These are phyloP conservation scores for Oreortyx pictus DNA, from an alignment of 2,797 vertebrate genomes.

Conservation along the genomic window DNA sequence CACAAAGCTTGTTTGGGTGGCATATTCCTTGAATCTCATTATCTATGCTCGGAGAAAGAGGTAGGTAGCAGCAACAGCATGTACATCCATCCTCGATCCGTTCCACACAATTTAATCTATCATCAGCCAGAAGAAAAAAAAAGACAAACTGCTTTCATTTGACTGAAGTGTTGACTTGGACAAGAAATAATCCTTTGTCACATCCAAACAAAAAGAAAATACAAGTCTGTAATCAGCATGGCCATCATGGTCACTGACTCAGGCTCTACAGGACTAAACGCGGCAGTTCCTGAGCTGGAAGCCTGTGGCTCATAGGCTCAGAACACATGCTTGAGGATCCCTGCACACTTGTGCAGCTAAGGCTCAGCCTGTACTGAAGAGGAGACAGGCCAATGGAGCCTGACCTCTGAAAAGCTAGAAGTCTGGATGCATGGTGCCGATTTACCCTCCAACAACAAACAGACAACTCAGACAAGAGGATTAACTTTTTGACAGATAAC, in stretches of 20 bases:
- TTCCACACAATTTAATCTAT: neutral
- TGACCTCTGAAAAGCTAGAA: neutral
- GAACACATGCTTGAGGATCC: neutral
- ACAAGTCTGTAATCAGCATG: neutral
- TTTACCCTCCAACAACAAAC: neutral
- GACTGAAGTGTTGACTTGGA: neutral
- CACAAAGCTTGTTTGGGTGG: neutral
- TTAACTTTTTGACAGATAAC: neutral
- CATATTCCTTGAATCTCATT: neutral
- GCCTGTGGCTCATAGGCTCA: neutral
- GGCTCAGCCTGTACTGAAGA: neutral
- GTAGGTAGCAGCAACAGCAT: neutral
- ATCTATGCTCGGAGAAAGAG: neutral
- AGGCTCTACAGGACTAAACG: neutral
- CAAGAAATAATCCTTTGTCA: neutral
- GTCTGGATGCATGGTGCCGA: neutral
- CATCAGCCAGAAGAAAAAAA: neutral
- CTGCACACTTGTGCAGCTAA: neutral
- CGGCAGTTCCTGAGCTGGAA: neutral
- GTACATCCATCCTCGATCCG: rapidly evolving
- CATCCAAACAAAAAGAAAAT: neutral
- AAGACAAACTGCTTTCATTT: neutral
- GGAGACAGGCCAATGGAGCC: neutral
- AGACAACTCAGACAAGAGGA: neutral
- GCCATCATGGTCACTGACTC: neutral